Percentiles rank a stretch among this genome's conserved stretches.
Evolutionary conservation across 2,797 vertebrate species (phyloP).

Genomic region (Alfaro cultratus): DNA sequence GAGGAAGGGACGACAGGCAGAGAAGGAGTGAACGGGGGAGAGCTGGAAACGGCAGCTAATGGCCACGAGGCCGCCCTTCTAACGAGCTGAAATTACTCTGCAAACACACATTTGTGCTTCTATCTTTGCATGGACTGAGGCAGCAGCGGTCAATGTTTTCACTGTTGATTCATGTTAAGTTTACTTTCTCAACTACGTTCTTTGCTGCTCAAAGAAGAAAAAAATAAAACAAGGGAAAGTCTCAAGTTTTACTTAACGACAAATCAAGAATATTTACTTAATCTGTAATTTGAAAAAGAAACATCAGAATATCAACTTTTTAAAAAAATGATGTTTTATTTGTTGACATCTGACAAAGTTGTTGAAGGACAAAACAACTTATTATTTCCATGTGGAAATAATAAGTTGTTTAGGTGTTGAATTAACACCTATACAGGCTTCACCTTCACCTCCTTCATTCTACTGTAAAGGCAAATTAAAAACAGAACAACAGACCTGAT

Average conservation of each 20-base stretch:
- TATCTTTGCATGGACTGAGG: not conserved
- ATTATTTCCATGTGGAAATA: not conserved
- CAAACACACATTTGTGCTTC: constrained; percentile 9
- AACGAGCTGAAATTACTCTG: constrained; percentile 73
- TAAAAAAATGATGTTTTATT: not conserved
- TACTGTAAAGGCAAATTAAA: not conserved
- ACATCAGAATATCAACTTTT: not conserved
- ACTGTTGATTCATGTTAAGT: constrained; percentile 5
- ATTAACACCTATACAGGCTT: not conserved
- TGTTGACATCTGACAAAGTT: not conserved
- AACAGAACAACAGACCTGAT: not conserved
- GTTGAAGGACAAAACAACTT: not conserved
- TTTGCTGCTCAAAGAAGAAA: not conserved
- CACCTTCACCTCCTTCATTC: not conserved
- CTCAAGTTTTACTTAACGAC: not conserved
- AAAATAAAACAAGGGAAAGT: not conserved
- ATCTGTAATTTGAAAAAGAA: not conserved
- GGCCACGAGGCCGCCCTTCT: constrained; percentile 61
- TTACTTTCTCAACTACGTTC: not conserved
- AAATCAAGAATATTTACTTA: not conserved
- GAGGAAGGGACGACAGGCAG: constrained; percentile 4
- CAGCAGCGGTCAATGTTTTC: constrained; percentile 10
- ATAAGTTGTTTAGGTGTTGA: no score
- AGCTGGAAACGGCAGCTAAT: constrained; percentile 74
- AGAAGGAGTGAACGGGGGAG: constrained; percentile 26